Evolutionary conservation across 2,888 invertebrate species (phyloP).

Genomic region (Callyntrura sp.): DNA sequence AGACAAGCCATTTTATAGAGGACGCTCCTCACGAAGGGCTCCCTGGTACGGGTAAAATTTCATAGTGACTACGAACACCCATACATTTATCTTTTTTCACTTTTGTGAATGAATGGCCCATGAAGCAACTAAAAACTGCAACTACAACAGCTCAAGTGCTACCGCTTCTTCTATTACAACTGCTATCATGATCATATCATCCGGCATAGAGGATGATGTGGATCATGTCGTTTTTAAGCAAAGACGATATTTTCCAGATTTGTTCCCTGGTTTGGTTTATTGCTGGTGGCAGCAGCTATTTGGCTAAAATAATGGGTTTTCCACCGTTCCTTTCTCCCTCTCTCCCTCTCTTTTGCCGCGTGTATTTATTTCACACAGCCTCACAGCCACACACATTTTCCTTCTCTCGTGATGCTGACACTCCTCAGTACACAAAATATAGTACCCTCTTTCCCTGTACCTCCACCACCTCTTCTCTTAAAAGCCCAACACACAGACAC

Average conservation of each 20-base stretch:
- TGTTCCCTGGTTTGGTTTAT: constrained; percentile 54
- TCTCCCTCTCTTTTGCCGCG: neutral
- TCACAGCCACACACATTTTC: neutral
- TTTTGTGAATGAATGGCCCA: constrained; percentile 60
- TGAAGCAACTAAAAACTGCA: constrained; percentile 3
- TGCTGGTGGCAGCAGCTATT: constrained; percentile 61
- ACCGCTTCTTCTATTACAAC: neutral
- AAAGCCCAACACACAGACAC: too few relatives aligned
- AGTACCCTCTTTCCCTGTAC: constrained; percentile 15
- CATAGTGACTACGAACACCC: neutral
- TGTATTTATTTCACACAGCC: neutral
- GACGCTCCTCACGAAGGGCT: neutral
- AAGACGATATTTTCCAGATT: constrained; percentile 52
- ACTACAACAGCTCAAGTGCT: neutral
- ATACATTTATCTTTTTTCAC: neutral
- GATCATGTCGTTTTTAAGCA: constrained; percentile 34
- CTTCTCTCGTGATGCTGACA: constrained; percentile 18
- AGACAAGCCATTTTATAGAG: neutral
- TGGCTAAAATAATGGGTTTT: constrained; percentile 66
- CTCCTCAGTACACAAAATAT: constrained; percentile 1
- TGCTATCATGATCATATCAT: neutral
- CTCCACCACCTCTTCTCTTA: neutral
- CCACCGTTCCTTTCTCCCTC: neutral
- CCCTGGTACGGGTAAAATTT: neutral
- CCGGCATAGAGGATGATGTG: neutral